These are phyloP conservation scores for Spisula subtruncata DNA, from an alignment of 2,888 invertebrate genomes.

Conservation along the genomic window DNA sequence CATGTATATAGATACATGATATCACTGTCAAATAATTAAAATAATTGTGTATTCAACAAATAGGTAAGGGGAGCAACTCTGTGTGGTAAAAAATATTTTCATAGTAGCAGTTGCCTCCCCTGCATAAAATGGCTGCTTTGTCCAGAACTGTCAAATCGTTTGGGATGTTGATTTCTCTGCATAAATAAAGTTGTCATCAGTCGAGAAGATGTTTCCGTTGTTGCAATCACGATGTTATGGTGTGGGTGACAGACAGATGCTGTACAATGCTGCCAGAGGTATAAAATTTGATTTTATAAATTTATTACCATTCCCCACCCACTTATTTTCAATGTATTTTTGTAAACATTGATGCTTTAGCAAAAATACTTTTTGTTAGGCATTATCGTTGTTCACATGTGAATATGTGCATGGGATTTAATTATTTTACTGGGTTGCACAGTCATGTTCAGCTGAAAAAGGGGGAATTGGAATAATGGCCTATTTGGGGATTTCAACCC, in stretches of 20 bases:
- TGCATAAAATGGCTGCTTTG: conserved; percentile 12
- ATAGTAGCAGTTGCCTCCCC: not conserved
- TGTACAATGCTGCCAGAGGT: conserved; percentile 80
- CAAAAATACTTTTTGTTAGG: not conserved
- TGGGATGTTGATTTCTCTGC: not conserved
- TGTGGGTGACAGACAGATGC: conserved; percentile 67
- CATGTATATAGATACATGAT: too few species aligned
- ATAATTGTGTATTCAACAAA: too few species aligned
- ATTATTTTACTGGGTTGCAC: too few species aligned
- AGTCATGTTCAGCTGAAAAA: not conserved
- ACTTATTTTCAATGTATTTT: not conserved
- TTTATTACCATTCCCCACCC: conserved; percentile 24
- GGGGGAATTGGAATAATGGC: not conserved
- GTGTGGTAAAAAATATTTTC: not conserved
- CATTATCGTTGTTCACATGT: too few species aligned
- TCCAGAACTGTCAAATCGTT: not conserved
- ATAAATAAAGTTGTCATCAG: conserved; percentile 1
- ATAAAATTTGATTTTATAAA: not conserved
- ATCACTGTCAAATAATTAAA: too few species aligned
- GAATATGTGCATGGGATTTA: too few species aligned
- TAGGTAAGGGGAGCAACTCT: not conserved
- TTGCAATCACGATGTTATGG: conserved; percentile 76
- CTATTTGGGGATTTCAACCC: not conserved
- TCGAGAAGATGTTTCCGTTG: conserved; percentile 73
- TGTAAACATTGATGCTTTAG: not conserved